Base-by-base conservation (phyloP, 2,888 invertebrate species). In the Eilema sororculum region DNA sequence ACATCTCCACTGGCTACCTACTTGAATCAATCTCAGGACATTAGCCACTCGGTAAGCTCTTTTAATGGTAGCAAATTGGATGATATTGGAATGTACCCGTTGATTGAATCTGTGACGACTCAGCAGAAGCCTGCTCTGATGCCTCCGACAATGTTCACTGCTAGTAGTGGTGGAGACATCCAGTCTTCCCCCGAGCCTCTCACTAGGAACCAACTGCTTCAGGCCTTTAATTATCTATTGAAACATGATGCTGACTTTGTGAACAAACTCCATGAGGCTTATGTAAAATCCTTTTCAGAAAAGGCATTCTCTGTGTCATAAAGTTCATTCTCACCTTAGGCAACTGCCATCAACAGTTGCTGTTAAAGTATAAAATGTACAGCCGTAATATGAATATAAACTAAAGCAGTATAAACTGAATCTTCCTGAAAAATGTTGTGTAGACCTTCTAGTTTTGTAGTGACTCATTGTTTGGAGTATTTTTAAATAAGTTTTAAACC, bases 241-340 rank as follows among this genome's bases (percentile, higher is more conserved):
- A 97, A 98, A 94, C 97, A 97, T 91, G 98, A 99, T 91, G 96
- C 97, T 46, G 98, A 98, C 80, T 99, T 99, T 94, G 97, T 98
- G 52, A 97, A 97, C 87, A 98, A 98, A 91, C 95, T 99, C 76
- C 98, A 99, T 88, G 98, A 99, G 93, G 99, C 98, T 68, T 99
- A 99, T 89, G 97, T 98, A 24, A 98, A 98, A 93, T 98, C 98
- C 46, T 97, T 98, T 86, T 96, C 97, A 87, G 97, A 97, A 87
- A 95, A 95, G 86, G 88, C 94, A 69, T 95, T 92, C 83, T 95
- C 95, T 71, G 95, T 95, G 82, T 95, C 95, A 89, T 95, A 95
- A 93, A 89, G 86, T 87, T 87, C 82, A 86, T 88, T 87, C 74
- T 87, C 85, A 76, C 67, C 79, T 84, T 86, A 73, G 81, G 86